Conservation (phyloP, 2,113 vertebrate species). For the Motacilla alba region DNA sequence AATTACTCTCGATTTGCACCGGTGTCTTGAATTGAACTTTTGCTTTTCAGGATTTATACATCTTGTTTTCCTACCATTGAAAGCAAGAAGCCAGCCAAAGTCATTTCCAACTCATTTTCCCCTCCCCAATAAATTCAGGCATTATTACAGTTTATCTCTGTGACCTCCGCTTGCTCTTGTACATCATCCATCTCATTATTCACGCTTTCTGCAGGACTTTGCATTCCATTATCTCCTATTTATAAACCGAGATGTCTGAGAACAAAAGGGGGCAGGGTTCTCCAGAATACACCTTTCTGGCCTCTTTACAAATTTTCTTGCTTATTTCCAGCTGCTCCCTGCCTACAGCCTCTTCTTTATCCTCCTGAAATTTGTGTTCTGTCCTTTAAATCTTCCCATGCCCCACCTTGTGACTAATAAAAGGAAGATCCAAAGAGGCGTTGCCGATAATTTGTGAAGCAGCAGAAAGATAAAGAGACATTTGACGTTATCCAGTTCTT, state of each 20-base stretch:
- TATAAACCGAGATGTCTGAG: constrained; percentile 7
- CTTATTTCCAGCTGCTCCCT: not conserved
- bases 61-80: constrained; percentile 21
- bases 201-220: not conserved
- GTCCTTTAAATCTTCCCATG: not conserved
- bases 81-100: constrained; percentile 7
- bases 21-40: not conserved
- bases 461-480: not conserved
- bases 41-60: constrained; percentile 59
- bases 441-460: not conserved
- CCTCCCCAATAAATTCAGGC: not conserved
- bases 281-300: not conserved
- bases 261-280: constrained; percentile 13
- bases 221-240: constrained; percentile 53
- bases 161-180: constrained; percentile 57
- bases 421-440: not conserved
- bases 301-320: not conserved
- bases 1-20: constrained; percentile 45
- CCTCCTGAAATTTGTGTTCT: not conserved
- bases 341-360: not conserved
- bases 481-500: not conserved
- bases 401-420: not conserved
- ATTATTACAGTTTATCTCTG: constrained; percentile 44
- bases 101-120: not conserved
- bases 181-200: constrained; percentile 58